Percentiles rank a stretch among this genome's conserved stretches.
Conservation (phyloP, 2,113 vertebrate genomes). For the Anguilla japonica region DNA sequence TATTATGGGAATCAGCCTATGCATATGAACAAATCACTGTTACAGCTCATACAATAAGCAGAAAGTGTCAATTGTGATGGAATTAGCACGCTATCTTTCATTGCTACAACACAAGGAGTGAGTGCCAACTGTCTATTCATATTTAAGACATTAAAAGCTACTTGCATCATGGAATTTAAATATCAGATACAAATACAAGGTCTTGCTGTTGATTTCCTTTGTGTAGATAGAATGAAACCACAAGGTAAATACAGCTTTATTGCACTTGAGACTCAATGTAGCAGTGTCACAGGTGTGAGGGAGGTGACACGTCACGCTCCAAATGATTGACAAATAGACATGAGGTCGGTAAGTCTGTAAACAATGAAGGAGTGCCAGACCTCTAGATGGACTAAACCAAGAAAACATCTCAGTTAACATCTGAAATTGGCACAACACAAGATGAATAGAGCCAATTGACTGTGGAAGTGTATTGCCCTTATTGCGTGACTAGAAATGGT, state of each 20-base stretch:
- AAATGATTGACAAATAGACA: background rate
- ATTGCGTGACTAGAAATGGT: slow-evolving; percentile 81
- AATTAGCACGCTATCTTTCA: background rate
- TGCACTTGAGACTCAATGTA: background rate
- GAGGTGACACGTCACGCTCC: background rate
- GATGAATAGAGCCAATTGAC: slow-evolving; percentile 71
- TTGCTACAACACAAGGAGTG: too few species aligned
- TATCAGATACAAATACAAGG: too few species aligned
- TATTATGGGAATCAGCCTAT: background rate
- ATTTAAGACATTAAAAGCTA: background rate
- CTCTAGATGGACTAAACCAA: slow-evolving; percentile 10
- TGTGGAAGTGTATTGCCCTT: slow-evolving; percentile 69
- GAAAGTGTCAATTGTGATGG: background rate
- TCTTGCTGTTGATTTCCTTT: background rate
- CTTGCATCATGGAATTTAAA: background rate
- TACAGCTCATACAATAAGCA: background rate
- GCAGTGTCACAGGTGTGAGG: background rate
- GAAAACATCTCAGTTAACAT: slow-evolving; percentile 53
- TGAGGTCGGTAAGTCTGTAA: background rate
- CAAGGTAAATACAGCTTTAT: background rate
- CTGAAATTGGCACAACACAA: slow-evolving; percentile 59
- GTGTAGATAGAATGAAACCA: background rate
- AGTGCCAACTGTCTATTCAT: background rate
- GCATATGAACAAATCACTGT: background rate
- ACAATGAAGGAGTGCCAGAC: background rate